Percentiles rank a stretch among this genome's conserved stretches.
These are phyloP conservation scores for Lycaon pictus DNA, from an alignment of 2,113 vertebrate genomes.

Conservation along the genomic window DNA sequence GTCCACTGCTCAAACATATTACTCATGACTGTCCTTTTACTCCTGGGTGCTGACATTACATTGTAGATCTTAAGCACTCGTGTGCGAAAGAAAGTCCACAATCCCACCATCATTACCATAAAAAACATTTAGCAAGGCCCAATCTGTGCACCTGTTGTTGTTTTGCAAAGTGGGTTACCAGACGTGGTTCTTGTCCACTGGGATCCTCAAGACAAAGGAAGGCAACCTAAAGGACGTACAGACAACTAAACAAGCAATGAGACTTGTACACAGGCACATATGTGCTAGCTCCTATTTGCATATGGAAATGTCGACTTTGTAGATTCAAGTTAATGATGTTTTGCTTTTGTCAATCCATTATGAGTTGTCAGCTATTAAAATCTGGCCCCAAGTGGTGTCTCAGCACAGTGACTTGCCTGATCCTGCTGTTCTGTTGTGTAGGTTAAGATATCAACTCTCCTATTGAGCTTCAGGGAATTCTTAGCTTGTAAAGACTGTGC, in stretches of 20 bases:
- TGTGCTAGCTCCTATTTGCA: conserved; percentile 76
- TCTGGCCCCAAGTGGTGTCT: conserved; percentile 80
- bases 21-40: not conserved
- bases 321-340: conserved; percentile 83
- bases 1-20: conserved; percentile 29
- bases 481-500: conserved; percentile 41
- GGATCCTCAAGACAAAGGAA: conserved; percentile 73
- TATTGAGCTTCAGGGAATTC: conserved; percentile 46
- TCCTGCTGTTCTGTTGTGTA: conserved; percentile 70
- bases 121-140: conserved; percentile 63
- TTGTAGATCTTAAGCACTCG: not conserved
- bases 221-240: conserved; percentile 71
- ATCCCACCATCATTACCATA: conserved; percentile 3
- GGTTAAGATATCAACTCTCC: conserved; percentile 52
- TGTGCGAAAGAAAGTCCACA: conserved; percentile 55
- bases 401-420: conserved; percentile 55
- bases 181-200: conserved; percentile 59
- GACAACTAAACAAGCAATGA: conserved; percentile 83
- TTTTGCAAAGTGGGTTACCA: conserved; percentile 53
- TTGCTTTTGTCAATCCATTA: conserved; percentile 81
- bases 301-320: conserved; percentile 81
- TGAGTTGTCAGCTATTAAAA: conserved; percentile 80
- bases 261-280: conserved; percentile 78
- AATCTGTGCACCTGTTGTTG: conserved; percentile 75
- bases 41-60: not conserved